phyloP scores from a whole-genome alignment of 1,140 invertebrate species.

The Drosophila nikananu region DNA sequence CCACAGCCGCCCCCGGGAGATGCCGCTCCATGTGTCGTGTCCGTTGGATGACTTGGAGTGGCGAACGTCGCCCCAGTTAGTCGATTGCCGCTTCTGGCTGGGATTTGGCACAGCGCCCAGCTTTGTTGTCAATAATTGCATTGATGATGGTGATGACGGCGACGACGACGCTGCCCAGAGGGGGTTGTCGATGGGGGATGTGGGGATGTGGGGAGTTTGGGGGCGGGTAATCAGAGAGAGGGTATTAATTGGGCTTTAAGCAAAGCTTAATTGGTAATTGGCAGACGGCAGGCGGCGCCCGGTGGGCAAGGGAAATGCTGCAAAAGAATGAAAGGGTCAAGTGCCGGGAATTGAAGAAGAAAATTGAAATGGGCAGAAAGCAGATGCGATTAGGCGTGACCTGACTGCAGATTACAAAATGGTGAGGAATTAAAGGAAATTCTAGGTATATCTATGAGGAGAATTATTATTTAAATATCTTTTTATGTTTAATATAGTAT shows the following conservation, averaged over 20 bases:
- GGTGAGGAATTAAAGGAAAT: not conserved
- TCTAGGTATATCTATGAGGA: not conserved
- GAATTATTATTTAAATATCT: not conserved
- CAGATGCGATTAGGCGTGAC: slow-evolving; percentile 3
- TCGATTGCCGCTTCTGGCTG: slow-evolving; percentile 45
- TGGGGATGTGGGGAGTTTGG: not conserved
- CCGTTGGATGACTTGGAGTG: slow-evolving; percentile 33
- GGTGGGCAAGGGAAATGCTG: slow-evolving; percentile 13
- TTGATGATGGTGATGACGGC: slow-evolving; percentile 71
- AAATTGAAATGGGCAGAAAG: slow-evolving; percentile 26
- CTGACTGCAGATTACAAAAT: slow-evolving; percentile 1
- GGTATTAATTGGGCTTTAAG: slow-evolving; percentile 78
- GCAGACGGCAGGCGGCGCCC: not conserved
- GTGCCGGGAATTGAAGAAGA: slow-evolving; percentile 4
- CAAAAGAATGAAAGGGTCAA: slow-evolving; percentile 36
- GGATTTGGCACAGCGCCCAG: slow-evolving; percentile 67
- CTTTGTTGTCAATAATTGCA: slow-evolving; percentile 83
- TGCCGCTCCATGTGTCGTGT: slow-evolving; percentile 8
- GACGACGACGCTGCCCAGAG: slow-evolving; percentile 18
- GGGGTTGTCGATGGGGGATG: not conserved
- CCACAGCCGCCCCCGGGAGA: not conserved
- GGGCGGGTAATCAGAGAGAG: slow-evolving; percentile 28
- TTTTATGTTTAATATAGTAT: not conserved
- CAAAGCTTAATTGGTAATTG: slow-evolving; percentile 80
- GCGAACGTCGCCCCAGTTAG: slow-evolving; percentile 37